Percentiles rank a stretch among this genome's conserved stretches.
phyloP scores from a whole-genome alignment of 2,797 vertebrate genomes.

The Sebastiscus tertius region DNA sequence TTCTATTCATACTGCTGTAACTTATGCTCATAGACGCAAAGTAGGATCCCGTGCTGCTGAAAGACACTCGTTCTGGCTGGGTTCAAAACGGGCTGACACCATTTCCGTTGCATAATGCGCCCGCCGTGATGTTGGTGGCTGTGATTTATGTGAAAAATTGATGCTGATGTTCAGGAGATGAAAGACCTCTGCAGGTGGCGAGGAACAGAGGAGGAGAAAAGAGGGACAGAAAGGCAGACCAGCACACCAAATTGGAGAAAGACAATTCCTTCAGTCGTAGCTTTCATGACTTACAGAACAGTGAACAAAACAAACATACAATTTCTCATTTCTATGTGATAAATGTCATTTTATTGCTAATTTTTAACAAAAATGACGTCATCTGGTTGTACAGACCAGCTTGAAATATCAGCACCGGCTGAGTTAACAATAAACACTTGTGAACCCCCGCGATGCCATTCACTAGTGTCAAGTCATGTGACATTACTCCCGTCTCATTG shows the following conservation, averaged over 20 bases:
- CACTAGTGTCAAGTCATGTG: no score
- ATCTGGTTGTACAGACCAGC: no score
- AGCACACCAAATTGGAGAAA: neutral
- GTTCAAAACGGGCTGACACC: conserved; percentile 31
- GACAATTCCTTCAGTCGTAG: neutral
- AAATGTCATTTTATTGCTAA: neutral
- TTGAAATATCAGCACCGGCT: neutral
- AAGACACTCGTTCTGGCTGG: neutral
- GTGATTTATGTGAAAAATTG: conserved; percentile 60
- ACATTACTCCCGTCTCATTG: neutral
- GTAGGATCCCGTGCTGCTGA: conserved; percentile 10
- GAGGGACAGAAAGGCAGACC: neutral
- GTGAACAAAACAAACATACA: neutral
- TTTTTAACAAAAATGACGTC: neutral
- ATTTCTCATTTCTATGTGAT: neutral
- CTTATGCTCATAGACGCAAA: conserved; percentile 49
- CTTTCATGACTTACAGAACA: neutral
- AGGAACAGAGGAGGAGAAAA: neutral
- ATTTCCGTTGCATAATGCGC: conserved; percentile 24
- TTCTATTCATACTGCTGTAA: conserved; percentile 56
- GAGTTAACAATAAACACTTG: neutral
- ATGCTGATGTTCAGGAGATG: conserved; percentile 58
- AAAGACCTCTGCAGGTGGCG: conserved; percentile 38
- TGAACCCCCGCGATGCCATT: no score
- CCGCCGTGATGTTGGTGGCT: conserved; percentile 32